Evolutionary conservation across 1,140 invertebrate genomes (phyloP), one percentile per base, ranked within the genome.

Genomic region (Drosophila kurseongensis): DNA sequence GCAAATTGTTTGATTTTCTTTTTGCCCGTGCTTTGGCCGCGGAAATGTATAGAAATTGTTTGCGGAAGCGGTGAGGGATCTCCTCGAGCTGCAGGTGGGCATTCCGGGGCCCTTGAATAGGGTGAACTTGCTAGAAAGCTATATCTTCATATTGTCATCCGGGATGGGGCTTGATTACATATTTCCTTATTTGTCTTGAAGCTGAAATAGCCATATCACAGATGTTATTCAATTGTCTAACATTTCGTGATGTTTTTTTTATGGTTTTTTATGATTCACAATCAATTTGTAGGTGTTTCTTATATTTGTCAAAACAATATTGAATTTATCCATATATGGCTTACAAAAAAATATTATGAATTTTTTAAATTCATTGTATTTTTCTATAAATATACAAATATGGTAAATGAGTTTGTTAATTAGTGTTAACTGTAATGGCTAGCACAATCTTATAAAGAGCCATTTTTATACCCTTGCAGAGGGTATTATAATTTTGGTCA

Each of bases 1-100:
- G 78, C 80, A 74, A 84, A 77, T 72, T 68, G 71, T 85, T 84
- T 76, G 80, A 62, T 75, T 83, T 78, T 83, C 71, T 72, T 75
- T 61, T 75, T 73, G 45, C 48, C 65, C 27, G 36, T 36, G 14
- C 47, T 74, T 75, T 55, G 54, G 80, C 48, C 61, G 29, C 80
- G 80, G 80, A 84, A 84, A 84, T 71, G 61, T 73, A 47, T 60
- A 79, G 61, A 82, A 78, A 83, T 51, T 83, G 40, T 44, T 61
- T 40, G 73, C 75, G 80, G 80, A 84, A 76, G 47, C 81, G 41
- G 80, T 77, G 77, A 27, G 55, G 76, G 66, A 80, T 84, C 16
- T 45, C 29, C 45, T 40, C 32, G 0, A 14, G 23, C 16, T 48
- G 60, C 71, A 72, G 76, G 76, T 75, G 77, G 61, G 56, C 61